Base-by-base conservation (phyloP, 2,888 invertebrate genomes). In the Drosophila aldrichi region DNA sequence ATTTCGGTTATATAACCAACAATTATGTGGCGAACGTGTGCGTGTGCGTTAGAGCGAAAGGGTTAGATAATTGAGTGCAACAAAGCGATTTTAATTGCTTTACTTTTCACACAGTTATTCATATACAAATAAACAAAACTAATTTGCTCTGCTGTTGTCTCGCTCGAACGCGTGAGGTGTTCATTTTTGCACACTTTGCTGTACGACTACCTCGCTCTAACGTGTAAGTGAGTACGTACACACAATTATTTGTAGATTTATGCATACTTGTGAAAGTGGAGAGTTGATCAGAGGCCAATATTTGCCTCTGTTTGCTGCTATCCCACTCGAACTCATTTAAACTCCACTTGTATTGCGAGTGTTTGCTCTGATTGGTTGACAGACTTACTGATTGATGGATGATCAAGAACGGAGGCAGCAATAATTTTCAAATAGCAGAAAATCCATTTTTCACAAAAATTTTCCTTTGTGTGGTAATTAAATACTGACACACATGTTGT, bases 31-130 rank as follows among this genome's bases (percentile, higher is more conserved):
- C 25, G n/a, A 32, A 10, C 22, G 5, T 54, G 22, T 52, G 20
- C n/a, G 5, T 52, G 38, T 54, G 52, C 38, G 38, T 10, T n/a
- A 52, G 54, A 54, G 54, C 25, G 54, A 54, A 25, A 40, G 25
- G 10, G 40, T 38, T 22, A 40, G 32, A 41, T 44, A 43, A 32
- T 32, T 6, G 40, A 49, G 54, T 44, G 29, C 48, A 63, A 20
- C 22, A 40, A 48, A 62, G 54, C 54, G 25, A 16, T 25, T 5
- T 52, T 52, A 52, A 52, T 52, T 36, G 51, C 36, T 36, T 52
- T 52, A 52, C 51, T 52, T 52, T 52, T 52, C 36, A 22, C 51
- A 52, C 51, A 36, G 36, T 52, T 52, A 52, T 52, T 36, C 32
- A 52, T 52, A 36, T 22, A 36, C 36, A 52, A 52, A 36, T 52